Evolutionary conservation across 2,113 vertebrate genomes (phyloP).

Genomic region (Oryzias javanicus): DNA sequence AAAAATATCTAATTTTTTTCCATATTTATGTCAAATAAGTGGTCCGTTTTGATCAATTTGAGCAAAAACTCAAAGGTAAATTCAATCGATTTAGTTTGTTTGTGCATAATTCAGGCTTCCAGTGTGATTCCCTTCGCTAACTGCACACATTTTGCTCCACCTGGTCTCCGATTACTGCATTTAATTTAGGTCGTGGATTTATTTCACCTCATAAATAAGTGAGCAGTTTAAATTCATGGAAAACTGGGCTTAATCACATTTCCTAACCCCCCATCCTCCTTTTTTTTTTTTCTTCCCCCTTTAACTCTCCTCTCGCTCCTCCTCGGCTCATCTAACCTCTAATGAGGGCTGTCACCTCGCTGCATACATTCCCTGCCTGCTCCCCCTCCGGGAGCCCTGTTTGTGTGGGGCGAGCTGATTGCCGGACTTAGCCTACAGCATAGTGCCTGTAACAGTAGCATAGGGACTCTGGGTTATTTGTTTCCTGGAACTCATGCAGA

Average conservation of each 20-base stretch:
- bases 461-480: conserved; percentile 22
- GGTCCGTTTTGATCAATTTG: too few relatives aligned
- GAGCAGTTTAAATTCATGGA: background rate
- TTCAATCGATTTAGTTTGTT: too few relatives aligned
- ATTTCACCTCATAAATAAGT: too few relatives aligned
- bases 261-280: too few relatives aligned
- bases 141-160: too few relatives aligned
- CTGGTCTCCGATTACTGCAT: too few relatives aligned
- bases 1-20: too few relatives aligned
- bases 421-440: conserved; percentile 19
- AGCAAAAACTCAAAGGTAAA: too few relatives aligned
- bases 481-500: conserved; percentile 84
- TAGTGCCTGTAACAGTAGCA: conserved; percentile 24
- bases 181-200: too few relatives aligned
- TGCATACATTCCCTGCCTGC: conserved; percentile 16
- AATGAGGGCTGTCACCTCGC: conserved; percentile 14
- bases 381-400: conserved; percentile 14
- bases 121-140: too few relatives aligned
- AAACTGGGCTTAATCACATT: background rate
- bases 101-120: too few relatives aligned
- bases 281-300: conserved; percentile 2
- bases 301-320: conserved; percentile 4
- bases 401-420: conserved; percentile 18
- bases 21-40: too few relatives aligned
- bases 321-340: conserved; percentile 20